These are phyloP conservation scores for Peribatodes rhomboidaria DNA, from an alignment of 2,888 invertebrate genomes.

Conservation along the genomic window DNA sequence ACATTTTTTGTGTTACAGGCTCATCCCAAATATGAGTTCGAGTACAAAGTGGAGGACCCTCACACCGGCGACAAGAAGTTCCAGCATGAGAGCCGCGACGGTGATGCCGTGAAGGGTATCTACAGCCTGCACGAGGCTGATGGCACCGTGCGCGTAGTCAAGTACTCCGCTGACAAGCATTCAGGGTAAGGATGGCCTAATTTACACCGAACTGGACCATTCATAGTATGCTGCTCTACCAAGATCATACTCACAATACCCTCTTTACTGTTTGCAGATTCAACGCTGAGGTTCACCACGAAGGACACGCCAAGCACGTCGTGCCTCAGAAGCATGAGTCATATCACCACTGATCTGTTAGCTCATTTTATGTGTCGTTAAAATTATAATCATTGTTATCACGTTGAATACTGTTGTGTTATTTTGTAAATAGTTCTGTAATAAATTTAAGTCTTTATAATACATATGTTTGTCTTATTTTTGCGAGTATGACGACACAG, in stretches of 20 bases:
- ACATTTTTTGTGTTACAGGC: slow-evolving; percentile 20
- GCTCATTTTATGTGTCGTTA: neutral
- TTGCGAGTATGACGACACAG: too few relatives aligned
- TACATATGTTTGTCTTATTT: too few relatives aligned
- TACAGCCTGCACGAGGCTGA: slow-evolving; percentile 67
- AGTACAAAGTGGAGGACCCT: slow-evolving; percentile 76
- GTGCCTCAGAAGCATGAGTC: too few relatives aligned
- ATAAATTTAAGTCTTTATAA: neutral
- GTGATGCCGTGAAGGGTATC: slow-evolving; percentile 87
- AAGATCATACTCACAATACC: neutral
- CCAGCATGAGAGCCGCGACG: slow-evolving; percentile 84
- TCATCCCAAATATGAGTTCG: slow-evolving; percentile 49
- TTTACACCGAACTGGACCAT: neutral
- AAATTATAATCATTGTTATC: neutral
- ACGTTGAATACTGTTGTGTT: neutral
- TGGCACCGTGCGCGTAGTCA: slow-evolving; percentile 71
- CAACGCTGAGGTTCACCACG: slow-evolving; percentile 53
- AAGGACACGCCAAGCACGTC: slow-evolving; percentile 52
- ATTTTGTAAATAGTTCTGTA: slow-evolving; percentile 13
- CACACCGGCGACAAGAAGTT: slow-evolving; percentile 86
- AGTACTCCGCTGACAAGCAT: slow-evolving; percentile 81
- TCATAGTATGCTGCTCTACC: neutral
- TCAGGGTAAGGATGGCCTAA: slow-evolving; percentile 38
- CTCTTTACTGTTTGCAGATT: slow-evolving; percentile 35
- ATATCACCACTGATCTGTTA: slow-evolving; percentile 19